Base-by-base conservation (phyloP, 2,888 invertebrate genomes). In the Axea sp. region DNA sequence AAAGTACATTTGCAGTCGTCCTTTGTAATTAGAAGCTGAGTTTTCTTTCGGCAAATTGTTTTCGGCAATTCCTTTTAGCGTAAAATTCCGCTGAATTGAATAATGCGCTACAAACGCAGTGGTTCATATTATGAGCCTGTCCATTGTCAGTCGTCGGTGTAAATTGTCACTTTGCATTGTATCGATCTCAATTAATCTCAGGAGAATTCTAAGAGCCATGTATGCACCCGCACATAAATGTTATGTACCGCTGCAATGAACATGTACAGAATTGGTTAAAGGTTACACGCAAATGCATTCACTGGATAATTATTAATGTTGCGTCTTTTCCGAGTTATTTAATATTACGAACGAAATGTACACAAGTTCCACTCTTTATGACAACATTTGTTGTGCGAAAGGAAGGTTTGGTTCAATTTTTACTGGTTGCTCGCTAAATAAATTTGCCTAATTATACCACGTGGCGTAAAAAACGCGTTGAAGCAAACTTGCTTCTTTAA, bases 161-260 rank as follows among this genome's bases (percentile, higher is more conserved):
- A 37, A 68, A 60, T 59, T 51, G 59, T 68, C 68, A 68, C 59
- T 60, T 68, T 53, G 68, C 68, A 68, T 68, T 60, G 59, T 60
- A 68, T 68, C 59, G 68, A 68, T 68, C 59, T 51, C 59, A 68
- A 60, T 68, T 68, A 68, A 68, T 68, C 59, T 59, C 68, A 28
- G 41, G 68, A 45, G 68, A 51, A 53, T 60, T 53, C 51, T 60
- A 59, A 51, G 68, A 68, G 49, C 43, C 55, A 37, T 55, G 65
- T 41, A 37, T 65, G 37, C 45, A 9, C 45, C 37, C 53, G 65
- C 65, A 65, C 55, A 65, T 65, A 65, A 65, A 55, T 45, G 45
- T 24, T 33, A 22, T 41, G 45, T 37, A 47, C 53, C 22, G 19
- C 5, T 43, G 41, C 28, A 19, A 4, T 15, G 19, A 14, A 9